phyloP scores from a whole-genome alignment of 1,140 invertebrate genomes.

The Nephotettix cincticeps region DNA sequence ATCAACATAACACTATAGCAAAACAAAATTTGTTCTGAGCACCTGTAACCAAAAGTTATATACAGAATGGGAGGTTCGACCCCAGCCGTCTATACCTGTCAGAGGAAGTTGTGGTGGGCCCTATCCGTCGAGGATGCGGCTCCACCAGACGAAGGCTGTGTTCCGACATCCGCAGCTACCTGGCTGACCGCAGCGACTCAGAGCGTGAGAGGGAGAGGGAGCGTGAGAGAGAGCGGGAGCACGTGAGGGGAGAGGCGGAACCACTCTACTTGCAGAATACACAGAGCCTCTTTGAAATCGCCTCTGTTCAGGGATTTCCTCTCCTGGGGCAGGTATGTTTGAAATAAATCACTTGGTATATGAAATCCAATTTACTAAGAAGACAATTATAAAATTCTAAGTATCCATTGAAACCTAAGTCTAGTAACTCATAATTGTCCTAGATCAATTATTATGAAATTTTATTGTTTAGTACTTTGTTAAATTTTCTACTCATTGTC shows the following conservation, averaged over 20 bases:
- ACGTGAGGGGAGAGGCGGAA: conserved; percentile 50
- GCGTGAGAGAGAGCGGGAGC: conserved; percentile 47
- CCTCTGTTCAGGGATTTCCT: not conserved
- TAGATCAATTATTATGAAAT: too few species aligned
- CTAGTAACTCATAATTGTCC: too few species aligned
- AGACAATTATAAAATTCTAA: too few species aligned
- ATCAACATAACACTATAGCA: too few species aligned
- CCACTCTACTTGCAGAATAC: conserved; percentile 40
- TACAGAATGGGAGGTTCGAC: not conserved
- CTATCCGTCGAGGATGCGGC: not conserved
- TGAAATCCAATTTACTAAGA: too few species aligned
- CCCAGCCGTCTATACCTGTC: not conserved
- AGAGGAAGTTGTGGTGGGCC: not conserved
- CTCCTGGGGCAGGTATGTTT: not conserved
- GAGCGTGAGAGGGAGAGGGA: conserved; percentile 31
- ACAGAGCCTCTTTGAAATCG: not conserved
- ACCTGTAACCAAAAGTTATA: too few species aligned
- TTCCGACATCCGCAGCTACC: conserved; percentile 44
- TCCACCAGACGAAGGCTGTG: conserved; percentile 34
- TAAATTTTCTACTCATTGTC: too few species aligned
- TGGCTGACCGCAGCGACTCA: conserved; percentile 34
- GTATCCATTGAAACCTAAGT: too few species aligned
- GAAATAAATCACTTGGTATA: too few species aligned
- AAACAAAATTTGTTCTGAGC: too few species aligned
- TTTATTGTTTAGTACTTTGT: too few species aligned